Evolutionary conservation across 2,888 invertebrate genomes (phyloP).

Genomic region (Amphipoea oculea): DNA sequence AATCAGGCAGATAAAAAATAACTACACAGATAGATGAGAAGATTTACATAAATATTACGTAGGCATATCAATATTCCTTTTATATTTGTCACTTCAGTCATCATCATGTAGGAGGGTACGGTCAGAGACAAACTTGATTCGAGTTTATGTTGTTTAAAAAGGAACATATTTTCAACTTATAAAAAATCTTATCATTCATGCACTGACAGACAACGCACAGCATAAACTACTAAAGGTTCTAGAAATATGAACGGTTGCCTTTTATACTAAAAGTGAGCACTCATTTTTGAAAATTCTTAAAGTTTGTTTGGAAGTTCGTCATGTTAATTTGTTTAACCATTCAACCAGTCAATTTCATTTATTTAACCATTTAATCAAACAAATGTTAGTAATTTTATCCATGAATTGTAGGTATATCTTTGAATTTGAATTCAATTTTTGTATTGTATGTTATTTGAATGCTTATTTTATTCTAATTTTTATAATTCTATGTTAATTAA

Average conservation of each 20-base stretch:
- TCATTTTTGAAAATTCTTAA: too few relatives aligned
- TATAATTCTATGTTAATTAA: too few relatives aligned
- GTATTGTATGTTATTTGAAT: too few relatives aligned
- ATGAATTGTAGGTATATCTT: too few relatives aligned
- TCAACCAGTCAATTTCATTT: too few relatives aligned
- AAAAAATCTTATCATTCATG: not conserved
- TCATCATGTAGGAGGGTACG: not conserved
- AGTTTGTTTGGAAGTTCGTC: not conserved
- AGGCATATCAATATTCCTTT: not conserved
- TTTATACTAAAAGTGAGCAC: not conserved
- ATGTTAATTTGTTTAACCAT: too few relatives aligned
- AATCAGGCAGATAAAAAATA: not conserved
- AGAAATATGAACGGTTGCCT: not conserved
- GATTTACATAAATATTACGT: not conserved
- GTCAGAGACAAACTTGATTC: not conserved
- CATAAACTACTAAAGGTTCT: not conserved
- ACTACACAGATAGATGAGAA: not conserved
- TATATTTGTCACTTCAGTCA: not conserved
- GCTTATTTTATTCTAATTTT: too few relatives aligned
- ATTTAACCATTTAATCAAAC: too few relatives aligned
- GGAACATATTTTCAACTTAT: not conserved
- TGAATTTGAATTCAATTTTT: too few relatives aligned
- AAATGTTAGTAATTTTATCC: too few relatives aligned
- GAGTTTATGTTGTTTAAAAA: not conserved
- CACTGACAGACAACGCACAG: not conserved